Conservation (phyloP, 2,113 vertebrate genomes). For the Athene noctua region DNA sequence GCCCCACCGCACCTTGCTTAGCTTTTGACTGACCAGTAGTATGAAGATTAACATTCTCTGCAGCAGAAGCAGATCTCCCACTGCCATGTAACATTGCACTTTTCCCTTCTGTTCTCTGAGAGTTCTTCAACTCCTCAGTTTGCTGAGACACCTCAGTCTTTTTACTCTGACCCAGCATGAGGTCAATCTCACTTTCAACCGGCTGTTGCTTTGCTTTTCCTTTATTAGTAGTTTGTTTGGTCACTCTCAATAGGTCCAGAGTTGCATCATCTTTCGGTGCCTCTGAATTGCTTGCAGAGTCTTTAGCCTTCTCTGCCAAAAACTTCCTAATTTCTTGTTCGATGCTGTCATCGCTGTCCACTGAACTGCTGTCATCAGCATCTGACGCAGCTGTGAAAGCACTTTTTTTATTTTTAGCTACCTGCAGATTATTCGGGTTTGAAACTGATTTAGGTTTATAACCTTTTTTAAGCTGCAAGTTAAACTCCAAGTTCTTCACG, state of each 20-base stretch:
- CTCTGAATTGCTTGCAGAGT: conserved; percentile 49
- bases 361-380: conserved; percentile 84
- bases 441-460: neutral
- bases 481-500: neutral
- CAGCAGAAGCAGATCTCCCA: neutral
- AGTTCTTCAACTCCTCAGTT: neutral
- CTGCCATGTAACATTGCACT: neutral
- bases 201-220: neutral
- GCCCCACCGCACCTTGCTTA: neutral
- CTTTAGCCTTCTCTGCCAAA: conserved; percentile 90
- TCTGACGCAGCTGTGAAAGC: neutral
- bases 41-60: neutral
- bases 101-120: neutral
- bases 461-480: neutral
- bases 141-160: conserved; percentile 57
- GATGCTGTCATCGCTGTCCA: conserved; percentile 95
- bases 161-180: conserved; percentile 61
- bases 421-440: neutral
- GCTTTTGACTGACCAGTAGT: conserved; percentile 24
- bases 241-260: neutral
- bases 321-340: conserved; percentile 92
- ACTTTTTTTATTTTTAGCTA: neutral
- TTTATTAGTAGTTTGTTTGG: neutral
- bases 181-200: neutral
- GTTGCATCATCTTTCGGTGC: neutral